Evolutionary conservation across 2,888 invertebrate species (phyloP).

Genomic region (Zeuzera pyrina): DNA sequence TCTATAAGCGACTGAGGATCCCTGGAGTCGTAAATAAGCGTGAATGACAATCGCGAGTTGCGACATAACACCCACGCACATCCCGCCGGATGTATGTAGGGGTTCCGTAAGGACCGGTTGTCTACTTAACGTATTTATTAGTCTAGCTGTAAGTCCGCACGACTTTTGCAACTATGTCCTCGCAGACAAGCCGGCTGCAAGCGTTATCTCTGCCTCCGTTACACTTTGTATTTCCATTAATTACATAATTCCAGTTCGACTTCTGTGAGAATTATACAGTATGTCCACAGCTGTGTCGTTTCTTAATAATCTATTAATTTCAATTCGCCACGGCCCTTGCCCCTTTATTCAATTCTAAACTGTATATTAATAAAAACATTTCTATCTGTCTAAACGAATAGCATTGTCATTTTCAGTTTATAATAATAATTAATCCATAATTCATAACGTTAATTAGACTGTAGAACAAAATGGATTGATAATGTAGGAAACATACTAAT

Average conservation of each 20-base stretch:
- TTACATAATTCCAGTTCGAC: slow-evolving; percentile 47
- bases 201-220: slow-evolving; percentile 56
- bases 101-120: slow-evolving; percentile 60
- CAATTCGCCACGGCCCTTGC: slow-evolving; percentile 46
- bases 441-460: too few species aligned
- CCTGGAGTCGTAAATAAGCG: slow-evolving; percentile 44
- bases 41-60: slow-evolving; percentile 56
- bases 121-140: slow-evolving; percentile 38
- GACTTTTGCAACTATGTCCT: slow-evolving; percentile 57
- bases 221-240: slow-evolving; percentile 66
- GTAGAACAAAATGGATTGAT: too few species aligned
- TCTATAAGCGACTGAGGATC: slow-evolving; percentile 37
- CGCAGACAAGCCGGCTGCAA: slow-evolving; percentile 61
- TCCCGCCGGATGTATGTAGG: slow-evolving; percentile 69
- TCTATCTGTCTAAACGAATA: slow-evolving; percentile 41
- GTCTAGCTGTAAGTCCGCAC: slow-evolving; percentile 22
- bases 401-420: slow-evolving; percentile 32
- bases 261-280: slow-evolving; percentile 47
- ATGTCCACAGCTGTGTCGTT: slow-evolving; percentile 52
- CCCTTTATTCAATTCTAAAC: slow-evolving; percentile 33
- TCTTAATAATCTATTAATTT: slow-evolving; percentile 53
- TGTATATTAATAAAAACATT: slow-evolving; percentile 35
- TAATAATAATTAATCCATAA: too few species aligned
- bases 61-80: slow-evolving; percentile 41
- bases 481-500: too few species aligned